Evolutionary conservation across 2,888 invertebrate species (phyloP).

Genomic region (Pecten maximus): DNA sequence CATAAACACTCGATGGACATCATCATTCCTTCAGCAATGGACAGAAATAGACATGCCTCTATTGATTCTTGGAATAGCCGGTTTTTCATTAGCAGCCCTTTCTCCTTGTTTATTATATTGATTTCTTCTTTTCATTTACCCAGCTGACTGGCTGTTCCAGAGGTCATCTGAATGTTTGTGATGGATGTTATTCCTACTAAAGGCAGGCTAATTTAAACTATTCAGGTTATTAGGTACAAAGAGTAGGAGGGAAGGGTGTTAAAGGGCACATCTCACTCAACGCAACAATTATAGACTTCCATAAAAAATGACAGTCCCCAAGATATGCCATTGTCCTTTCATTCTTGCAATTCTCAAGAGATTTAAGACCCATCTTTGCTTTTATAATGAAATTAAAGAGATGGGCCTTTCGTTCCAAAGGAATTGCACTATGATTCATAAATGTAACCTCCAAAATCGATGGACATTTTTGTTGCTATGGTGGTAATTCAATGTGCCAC

Average conservation of each 20-base stretch:
- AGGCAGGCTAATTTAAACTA: neutral
- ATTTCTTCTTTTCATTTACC: conserved; percentile 13
- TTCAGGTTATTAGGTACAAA: neutral
- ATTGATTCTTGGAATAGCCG: neutral
- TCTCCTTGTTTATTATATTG: conserved; percentile 18
- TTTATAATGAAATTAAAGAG: neutral
- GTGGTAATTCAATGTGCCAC: no score
- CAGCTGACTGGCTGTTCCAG: neutral
- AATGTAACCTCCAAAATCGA: neutral
- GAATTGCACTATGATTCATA: neutral
- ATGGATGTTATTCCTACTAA: neutral
- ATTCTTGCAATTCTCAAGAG: neutral
- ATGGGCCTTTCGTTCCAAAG: neutral
- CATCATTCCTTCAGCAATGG: neutral
- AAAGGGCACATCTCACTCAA: neutral
- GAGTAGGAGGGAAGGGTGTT: neutral
- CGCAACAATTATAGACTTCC: neutral
- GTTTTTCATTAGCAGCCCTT: neutral
- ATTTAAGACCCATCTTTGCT: neutral
- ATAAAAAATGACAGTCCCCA: neutral
- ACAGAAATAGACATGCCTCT: neutral
- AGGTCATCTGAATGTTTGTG: neutral
- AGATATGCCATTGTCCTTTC: neutral
- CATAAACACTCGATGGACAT: conserved; percentile 5
- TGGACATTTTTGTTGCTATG: neutral